phyloP scores from a whole-genome alignment of 2,113 vertebrate species.

The Egretta garzetta region DNA sequence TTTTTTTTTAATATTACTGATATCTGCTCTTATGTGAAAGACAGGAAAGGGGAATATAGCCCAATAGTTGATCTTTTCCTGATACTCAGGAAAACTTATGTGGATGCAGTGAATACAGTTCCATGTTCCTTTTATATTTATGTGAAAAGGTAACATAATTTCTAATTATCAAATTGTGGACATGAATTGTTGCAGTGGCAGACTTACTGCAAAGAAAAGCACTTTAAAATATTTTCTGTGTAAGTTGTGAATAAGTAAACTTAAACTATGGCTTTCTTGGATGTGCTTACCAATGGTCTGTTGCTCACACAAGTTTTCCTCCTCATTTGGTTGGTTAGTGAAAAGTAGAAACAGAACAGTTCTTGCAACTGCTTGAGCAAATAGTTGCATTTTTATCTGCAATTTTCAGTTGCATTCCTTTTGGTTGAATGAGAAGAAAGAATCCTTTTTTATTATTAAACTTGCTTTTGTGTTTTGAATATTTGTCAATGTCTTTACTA shows the following conservation, averaged over 20 bases:
- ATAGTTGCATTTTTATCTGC: background rate
- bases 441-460: background rate
- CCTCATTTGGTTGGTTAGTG: background rate
- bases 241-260: background rate
- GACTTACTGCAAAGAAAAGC: background rate
- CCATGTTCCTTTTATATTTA: background rate
- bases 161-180: background rate
- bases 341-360: background rate
- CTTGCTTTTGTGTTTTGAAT: background rate
- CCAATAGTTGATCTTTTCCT: background rate
- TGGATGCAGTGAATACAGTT: background rate
- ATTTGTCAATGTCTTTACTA: background rate
- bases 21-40: background rate
- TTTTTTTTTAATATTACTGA: background rate
- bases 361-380: background rate
- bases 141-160: background rate
- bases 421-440: background rate
- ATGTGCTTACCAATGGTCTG: background rate
- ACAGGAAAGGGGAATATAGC: background rate
- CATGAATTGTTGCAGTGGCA: background rate
- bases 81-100: background rate
- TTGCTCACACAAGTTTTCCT: background rate
- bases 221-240: background rate
- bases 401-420: background rate
- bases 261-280: background rate